These are phyloP conservation scores for Tridacna crocea DNA, from an alignment of 2,888 invertebrate species.

Conservation along the genomic window DNA sequence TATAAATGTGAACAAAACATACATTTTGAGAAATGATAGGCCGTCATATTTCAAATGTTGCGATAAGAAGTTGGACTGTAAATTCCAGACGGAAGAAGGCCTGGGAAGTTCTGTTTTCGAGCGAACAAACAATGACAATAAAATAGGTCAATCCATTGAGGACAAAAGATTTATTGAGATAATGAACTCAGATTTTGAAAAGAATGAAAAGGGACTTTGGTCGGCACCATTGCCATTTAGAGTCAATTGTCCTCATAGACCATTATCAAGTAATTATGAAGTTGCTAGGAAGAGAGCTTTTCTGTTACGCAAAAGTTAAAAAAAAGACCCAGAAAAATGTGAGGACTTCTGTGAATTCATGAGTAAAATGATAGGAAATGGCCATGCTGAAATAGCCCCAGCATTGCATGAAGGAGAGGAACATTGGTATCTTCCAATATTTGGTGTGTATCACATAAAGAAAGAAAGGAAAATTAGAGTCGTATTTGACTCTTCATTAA, in stretches of 20 bases:
- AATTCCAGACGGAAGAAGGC: neutral
- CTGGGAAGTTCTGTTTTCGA: constrained; percentile 3
- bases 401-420: constrained; percentile 25
- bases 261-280: neutral
- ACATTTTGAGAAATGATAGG: constrained; percentile 12
- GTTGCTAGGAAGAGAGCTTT: constrained; percentile 1
- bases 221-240: neutral
- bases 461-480: constrained; percentile 38
- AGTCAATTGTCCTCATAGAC: neutral
- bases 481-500: constrained; percentile 61
- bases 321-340: constrained; percentile 21
- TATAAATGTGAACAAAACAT: constrained; percentile 34
- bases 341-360: constrained; percentile 29
- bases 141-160: constrained; percentile 21
- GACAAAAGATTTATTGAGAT: constrained; percentile 15
- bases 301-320: neutral
- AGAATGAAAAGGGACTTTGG: constrained; percentile 1
- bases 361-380: constrained; percentile 19
- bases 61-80: neutral
- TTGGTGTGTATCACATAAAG: constrained; percentile 26
- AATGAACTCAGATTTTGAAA: constrained; percentile 12
- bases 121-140: constrained; percentile 10
- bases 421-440: neutral
- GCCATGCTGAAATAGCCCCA: constrained; percentile 33
- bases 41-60: constrained; percentile 16